Percentiles rank a stretch among this genome's conserved stretches.
Conservation (phyloP, 2,113 vertebrate genomes). For the Limanda limanda region DNA sequence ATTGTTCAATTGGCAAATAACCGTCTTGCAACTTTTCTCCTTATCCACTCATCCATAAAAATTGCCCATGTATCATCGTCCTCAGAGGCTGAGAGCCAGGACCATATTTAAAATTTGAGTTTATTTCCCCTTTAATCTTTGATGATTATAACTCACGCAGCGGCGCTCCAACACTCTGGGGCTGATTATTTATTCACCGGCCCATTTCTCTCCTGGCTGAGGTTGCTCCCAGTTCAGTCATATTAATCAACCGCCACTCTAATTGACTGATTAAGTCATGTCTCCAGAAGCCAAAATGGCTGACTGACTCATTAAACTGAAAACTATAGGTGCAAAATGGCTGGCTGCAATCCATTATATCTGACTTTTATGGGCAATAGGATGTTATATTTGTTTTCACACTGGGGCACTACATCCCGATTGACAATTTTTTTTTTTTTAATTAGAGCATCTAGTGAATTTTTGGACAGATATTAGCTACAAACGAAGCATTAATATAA, state of each 20-base stretch:
- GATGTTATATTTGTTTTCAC: constrained; percentile 1
- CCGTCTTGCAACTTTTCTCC: constrained; percentile 31
- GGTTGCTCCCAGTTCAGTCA: constrained; percentile 63
- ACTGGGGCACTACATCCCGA: background rate
- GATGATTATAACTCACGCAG: constrained; percentile 55
- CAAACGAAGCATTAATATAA: no score
- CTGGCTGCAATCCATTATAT: constrained; percentile 46
- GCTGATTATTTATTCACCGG: constrained; percentile 67
- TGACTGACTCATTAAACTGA: background rate
- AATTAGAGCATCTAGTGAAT: background rate
- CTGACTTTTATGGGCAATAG: constrained; percentile 37
- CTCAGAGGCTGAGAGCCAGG: constrained; percentile 23
- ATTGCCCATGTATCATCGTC: constrained; percentile 38
- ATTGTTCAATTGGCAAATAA: constrained; percentile 54
- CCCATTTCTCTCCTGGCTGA: constrained; percentile 68
- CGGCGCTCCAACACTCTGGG: constrained; percentile 35
- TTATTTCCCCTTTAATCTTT: constrained; percentile 62
- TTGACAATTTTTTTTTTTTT: background rate
- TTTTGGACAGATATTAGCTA: background rate
- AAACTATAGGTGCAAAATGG: no score
- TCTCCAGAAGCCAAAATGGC: constrained; percentile 66
- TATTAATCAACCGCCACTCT: constrained; percentile 67
- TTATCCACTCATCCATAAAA: constrained; percentile 37
- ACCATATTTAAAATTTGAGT: constrained; percentile 50
- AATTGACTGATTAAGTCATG: constrained; percentile 75